A percentile compares a stretch with the other conserved stretches of the same genome.
Conservation (phyloP, 2,113 vertebrate genomes). For the Lasiurus borealis region DNA sequence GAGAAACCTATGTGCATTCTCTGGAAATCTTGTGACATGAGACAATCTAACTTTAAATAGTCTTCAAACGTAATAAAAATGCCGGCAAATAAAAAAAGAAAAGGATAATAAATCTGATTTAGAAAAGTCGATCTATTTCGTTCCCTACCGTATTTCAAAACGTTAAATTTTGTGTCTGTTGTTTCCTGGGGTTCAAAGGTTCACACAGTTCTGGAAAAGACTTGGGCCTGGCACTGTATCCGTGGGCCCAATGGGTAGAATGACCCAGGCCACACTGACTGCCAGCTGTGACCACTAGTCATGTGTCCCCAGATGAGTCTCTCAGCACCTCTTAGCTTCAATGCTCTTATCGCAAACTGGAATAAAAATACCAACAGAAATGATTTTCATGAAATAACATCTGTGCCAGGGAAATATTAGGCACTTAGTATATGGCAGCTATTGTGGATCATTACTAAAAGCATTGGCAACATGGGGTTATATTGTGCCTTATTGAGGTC, state of each 20-base stretch:
- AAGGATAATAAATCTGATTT: neutral
- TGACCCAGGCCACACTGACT: accelerated
- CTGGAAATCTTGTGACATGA: neutral
- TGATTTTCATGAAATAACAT: neutral
- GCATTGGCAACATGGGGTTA: neutral
- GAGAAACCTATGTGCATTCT: neutral
- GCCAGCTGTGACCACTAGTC: neutral
- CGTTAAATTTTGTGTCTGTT: neutral
- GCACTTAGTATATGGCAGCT: neutral
- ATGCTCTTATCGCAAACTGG: neutral
- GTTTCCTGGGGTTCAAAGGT: neutral
- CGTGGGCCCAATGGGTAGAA: neutral
- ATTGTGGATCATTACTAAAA: neutral
- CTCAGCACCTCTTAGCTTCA: neutral
- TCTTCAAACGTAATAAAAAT: neutral
- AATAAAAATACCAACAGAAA: neutral
- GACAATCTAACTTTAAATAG: constrained; percentile 6
- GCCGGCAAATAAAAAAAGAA: neutral
- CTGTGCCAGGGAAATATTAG: neutral
- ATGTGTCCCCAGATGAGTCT: neutral
- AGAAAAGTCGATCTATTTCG: neutral
- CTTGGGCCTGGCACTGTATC: neutral
- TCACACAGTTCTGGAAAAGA: neutral
- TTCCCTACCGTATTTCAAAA: neutral
- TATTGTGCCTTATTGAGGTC: neutral